Evolutionary conservation across 2,113 vertebrate genomes (phyloP).

Genomic region (Phalacrocorax carbo): DNA sequence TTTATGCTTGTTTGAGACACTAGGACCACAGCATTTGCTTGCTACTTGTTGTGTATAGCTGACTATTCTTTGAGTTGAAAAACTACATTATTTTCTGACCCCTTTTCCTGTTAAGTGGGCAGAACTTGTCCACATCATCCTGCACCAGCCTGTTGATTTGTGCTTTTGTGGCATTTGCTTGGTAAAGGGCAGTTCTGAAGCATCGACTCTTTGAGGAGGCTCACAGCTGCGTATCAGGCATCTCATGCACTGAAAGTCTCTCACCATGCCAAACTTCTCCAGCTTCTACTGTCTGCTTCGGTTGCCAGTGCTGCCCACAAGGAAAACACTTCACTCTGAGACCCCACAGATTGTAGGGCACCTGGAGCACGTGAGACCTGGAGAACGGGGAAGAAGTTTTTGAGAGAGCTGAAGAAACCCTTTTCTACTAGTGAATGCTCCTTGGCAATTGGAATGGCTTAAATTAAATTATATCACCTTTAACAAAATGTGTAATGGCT

Average conservation of each 20-base stretch:
- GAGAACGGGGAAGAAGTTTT: background rate
- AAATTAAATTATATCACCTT: background rate
- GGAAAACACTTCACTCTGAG: constrained; percentile 9
- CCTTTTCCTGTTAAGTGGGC: background rate
- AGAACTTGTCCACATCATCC: background rate
- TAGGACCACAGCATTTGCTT: background rate
- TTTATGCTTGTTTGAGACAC: background rate
- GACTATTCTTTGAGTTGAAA: background rate
- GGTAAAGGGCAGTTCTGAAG: constrained; percentile 35
- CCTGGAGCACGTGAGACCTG: background rate
- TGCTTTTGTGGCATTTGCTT: constrained; percentile 58
- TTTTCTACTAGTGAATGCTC: background rate
- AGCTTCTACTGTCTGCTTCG: constrained; percentile 9
- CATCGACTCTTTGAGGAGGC: constrained; percentile 12
- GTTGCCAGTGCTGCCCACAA: background rate
- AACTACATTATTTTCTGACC: background rate
- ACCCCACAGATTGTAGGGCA: constrained; percentile 14
- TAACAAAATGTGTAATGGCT: constrained; percentile 31
- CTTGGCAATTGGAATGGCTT: background rate
- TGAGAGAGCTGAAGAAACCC: constrained; percentile 1
- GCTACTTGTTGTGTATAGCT: background rate
- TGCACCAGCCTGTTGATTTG: constrained; percentile 25
- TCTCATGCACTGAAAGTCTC: background rate
- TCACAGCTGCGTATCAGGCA: background rate
- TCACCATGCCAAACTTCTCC: constrained; percentile 3